phyloP scores from a whole-genome alignment of 2,888 invertebrate genomes.

The Pterostichus madidus region DNA sequence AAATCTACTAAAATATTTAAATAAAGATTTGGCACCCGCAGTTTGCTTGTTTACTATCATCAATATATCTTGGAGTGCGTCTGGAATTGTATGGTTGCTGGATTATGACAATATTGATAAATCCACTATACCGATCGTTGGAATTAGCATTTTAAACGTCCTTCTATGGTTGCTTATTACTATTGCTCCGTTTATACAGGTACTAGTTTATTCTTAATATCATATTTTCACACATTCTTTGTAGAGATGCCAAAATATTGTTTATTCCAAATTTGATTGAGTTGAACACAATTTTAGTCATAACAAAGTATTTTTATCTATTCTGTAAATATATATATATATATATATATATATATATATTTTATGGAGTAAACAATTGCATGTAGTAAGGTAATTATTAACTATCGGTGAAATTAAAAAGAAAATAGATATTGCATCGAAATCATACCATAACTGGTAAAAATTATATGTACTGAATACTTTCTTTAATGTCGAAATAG shows the following conservation, averaged over 20 bases:
- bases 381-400: too few species aligned
- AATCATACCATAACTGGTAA: too few species aligned
- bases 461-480: too few species aligned
- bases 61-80: conserved; percentile 86
- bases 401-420: too few species aligned
- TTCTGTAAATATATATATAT: too few species aligned
- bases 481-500: too few species aligned
- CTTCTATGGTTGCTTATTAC: conserved; percentile 84
- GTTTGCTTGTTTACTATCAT: conserved; percentile 88
- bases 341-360: too few species aligned
- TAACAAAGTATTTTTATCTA: neutral
- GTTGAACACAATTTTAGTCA: neutral
- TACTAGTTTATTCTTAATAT: conserved; percentile 73
- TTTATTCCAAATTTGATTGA: conserved; percentile 35
- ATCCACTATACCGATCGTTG: conserved; percentile 80
- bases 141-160: conserved; percentile 82
- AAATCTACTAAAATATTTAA: conserved; percentile 87
- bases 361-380: too few species aligned
- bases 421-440: too few species aligned
- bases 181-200: conserved; percentile 86
- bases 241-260: conserved; percentile 24
- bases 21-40: conserved; percentile 87
- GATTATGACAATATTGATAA: conserved; percentile 81
- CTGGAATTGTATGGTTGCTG: conserved; percentile 85
- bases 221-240: conserved; percentile 44